Percentiles rank a stretch among this genome's conserved stretches.
Conservation (phyloP, 2,797 vertebrate species). For the Borostomias antarcticus region DNA sequence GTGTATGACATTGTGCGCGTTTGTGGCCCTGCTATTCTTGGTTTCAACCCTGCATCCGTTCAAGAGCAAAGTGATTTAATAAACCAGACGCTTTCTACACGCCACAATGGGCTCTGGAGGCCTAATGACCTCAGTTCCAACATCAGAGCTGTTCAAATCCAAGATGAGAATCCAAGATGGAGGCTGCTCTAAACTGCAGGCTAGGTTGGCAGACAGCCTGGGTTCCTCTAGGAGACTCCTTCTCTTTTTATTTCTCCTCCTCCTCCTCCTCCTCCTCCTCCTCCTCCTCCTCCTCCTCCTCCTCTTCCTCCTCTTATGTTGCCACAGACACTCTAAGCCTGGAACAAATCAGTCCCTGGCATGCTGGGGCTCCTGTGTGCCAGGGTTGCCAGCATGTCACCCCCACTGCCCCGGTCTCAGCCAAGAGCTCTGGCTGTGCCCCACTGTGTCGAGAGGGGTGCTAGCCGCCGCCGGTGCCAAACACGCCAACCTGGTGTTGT, state of each 20-base stretch:
- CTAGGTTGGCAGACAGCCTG: slow-evolving; percentile 28
- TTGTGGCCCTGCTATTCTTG: background rate
- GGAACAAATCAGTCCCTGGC: slow-evolving; percentile 48
- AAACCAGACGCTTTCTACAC: no score
- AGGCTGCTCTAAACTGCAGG: slow-evolving; percentile 28
- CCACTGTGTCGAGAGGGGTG: slow-evolving; percentile 30
- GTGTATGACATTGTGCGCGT: background rate
- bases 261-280: background rate
- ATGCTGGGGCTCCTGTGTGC: slow-evolving; percentile 37
- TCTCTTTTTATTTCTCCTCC: background rate
- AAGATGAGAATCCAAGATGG: slow-evolving; percentile 19
- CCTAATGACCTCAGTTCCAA: no score
- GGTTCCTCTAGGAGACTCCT: slow-evolving; percentile 10
- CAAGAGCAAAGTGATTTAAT: no score
- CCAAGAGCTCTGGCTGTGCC: slow-evolving; percentile 25
- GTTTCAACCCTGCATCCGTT: background rate
- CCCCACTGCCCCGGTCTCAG: slow-evolving; percentile 20
- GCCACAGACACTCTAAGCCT: slow-evolving; percentile 45
- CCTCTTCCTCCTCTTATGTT: slow-evolving; percentile 30
- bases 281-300: background rate
- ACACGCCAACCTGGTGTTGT: slow-evolving; percentile 51
- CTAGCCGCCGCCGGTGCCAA: slow-evolving; percentile 35
- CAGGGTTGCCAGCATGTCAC: slow-evolving; percentile 25
- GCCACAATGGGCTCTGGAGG: no score
- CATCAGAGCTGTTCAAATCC: slow-evolving; percentile 38